These are phyloP conservation scores for Myiopsitta monachus DNA, from an alignment of 2,113 vertebrate genomes.

Conservation along the genomic window DNA sequence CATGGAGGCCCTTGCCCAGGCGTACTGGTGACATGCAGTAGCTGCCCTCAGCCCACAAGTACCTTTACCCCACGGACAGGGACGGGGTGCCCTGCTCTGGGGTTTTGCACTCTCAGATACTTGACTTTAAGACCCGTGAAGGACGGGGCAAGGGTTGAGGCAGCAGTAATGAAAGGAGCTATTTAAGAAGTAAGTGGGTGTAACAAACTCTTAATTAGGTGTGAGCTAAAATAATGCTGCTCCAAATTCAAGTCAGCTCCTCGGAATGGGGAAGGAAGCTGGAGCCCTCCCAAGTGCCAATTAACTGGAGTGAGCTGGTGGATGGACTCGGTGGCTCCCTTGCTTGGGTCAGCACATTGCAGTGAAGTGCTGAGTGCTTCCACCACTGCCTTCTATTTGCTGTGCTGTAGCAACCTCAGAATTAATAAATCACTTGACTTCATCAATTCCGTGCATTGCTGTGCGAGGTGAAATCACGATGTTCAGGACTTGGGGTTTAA, in stretches of 20 bases:
- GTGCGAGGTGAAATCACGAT: background rate
- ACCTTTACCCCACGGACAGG: background rate
- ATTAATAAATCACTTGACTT: background rate
- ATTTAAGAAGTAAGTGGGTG: background rate
- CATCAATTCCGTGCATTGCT: background rate
- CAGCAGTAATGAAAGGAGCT: background rate
- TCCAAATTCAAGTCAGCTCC: background rate
- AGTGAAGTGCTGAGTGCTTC: rapidly evolving
- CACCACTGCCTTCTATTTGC: background rate
- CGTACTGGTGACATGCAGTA: background rate
- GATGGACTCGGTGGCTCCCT: background rate
- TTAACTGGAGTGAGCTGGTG: background rate
- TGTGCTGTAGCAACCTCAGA: background rate
- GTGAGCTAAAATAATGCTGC: background rate
- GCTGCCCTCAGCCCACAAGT: background rate
- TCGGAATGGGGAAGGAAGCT: constrained; percentile 32
- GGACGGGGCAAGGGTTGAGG: background rate
- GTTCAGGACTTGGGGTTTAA: background rate
- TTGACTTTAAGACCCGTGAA: background rate
- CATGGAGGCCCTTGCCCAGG: rapidly evolving
- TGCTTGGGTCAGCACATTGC: background rate
- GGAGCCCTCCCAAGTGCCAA: background rate
- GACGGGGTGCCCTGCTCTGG: background rate
- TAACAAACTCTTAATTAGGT: constrained; percentile 20
- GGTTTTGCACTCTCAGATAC: background rate